Evolutionary conservation across 2,888 invertebrate genomes (phyloP).

Genomic region (Aquatica leii): DNA sequence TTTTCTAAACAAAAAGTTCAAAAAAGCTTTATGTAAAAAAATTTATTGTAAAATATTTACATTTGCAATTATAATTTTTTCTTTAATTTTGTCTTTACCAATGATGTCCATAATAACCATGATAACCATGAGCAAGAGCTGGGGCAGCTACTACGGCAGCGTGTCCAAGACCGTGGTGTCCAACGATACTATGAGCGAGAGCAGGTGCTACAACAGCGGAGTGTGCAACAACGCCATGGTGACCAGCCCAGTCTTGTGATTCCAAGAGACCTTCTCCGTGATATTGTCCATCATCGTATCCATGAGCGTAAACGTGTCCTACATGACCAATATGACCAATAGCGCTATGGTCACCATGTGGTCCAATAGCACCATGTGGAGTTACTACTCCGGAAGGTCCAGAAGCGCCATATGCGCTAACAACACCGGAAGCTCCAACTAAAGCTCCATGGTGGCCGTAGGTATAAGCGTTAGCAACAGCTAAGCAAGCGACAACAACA

Average conservation of each 20-base stretch:
- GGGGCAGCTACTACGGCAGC: constrained; percentile 45
- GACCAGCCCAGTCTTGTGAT: constrained; percentile 28
- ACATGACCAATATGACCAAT: constrained; percentile 19
- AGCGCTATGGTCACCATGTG: constrained; percentile 24
- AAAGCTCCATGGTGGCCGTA: constrained; percentile 29
- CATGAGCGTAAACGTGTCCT: constrained; percentile 18
- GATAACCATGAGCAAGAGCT: constrained; percentile 48
- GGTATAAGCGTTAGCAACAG: constrained; percentile 42
- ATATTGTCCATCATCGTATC: constrained; percentile 34
- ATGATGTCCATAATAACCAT: constrained; percentile 36
- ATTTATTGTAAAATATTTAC: no score
- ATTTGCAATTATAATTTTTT: no score
- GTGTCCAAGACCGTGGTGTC: constrained; percentile 27
- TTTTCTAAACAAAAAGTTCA: no score
- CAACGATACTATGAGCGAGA: constrained; percentile 22
- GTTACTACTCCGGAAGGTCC: constrained; percentile 41
- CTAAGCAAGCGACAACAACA: constrained; percentile 43
- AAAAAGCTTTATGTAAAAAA: no score
- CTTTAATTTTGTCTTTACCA: constrained; percentile 40
- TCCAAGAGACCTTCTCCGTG: constrained; percentile 35
- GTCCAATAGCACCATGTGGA: constrained; percentile 29
- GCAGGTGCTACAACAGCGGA: constrained; percentile 14
- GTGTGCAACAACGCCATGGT: constrained; percentile 28
- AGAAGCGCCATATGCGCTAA: constrained; percentile 35
- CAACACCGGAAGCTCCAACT: constrained; percentile 39